These are phyloP conservation scores for Drosophila saltans DNA, from an alignment of 1,140 invertebrate species.

Conservation along the genomic window DNA sequence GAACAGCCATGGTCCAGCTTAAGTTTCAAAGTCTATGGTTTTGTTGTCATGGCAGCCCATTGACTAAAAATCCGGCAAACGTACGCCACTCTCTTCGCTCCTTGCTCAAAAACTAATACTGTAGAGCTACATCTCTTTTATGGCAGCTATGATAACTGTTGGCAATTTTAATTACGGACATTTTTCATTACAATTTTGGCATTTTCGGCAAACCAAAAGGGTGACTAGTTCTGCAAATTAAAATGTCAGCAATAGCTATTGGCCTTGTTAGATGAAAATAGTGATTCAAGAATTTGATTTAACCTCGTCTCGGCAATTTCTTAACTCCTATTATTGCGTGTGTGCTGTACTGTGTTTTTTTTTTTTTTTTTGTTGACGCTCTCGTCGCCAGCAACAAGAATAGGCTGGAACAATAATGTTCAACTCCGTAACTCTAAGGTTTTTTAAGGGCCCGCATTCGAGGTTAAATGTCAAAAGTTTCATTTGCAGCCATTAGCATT, in stretches of 20 bases:
- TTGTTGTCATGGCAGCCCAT: background rate
- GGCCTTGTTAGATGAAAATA: slow-evolving; percentile 40
- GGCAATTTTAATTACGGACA: background rate
- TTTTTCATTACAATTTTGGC: slow-evolving; percentile 4
- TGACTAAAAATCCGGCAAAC: background rate
- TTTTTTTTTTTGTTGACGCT: slow-evolving; percentile 39
- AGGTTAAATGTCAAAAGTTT: slow-evolving; percentile 60
- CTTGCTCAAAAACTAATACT: too few species aligned
- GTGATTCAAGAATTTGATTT: slow-evolving; percentile 40
- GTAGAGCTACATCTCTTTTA: background rate
- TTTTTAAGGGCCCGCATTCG: slow-evolving; percentile 45
- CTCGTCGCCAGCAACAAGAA: slow-evolving; percentile 6
- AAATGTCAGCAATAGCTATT: slow-evolving; percentile 43
- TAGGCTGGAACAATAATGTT: background rate
- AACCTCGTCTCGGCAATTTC: slow-evolving; percentile 2
- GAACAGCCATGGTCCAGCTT: too few species aligned
- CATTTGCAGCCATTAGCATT: slow-evolving; percentile 45
- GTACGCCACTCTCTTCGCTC: too few species aligned
- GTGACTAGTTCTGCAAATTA: slow-evolving; percentile 12
- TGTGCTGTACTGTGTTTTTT: slow-evolving; percentile 35
- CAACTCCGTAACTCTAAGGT: background rate
- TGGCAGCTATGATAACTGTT: background rate
- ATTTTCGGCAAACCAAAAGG: background rate
- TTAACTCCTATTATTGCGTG: background rate
- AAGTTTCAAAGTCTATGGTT: too few species aligned